Base-by-base conservation (phyloP, 2,888 invertebrate species). In the Crepidodera aurea region DNA sequence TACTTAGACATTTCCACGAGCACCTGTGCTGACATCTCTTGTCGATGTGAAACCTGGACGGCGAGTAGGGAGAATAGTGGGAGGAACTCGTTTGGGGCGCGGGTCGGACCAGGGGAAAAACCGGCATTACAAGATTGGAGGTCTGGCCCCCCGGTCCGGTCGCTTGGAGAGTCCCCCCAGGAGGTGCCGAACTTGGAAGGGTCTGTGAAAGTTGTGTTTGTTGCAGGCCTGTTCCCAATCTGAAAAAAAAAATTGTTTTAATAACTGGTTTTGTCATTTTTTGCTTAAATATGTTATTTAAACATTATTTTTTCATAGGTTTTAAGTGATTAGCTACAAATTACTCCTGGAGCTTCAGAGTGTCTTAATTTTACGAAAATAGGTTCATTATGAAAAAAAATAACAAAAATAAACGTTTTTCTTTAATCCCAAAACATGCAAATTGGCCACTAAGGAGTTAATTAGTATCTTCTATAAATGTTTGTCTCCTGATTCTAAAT, bases 1-100 rank as follows among this genome's bases (percentile, higher is more conserved):
- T 93, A 82, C 94, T 94, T 81, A 94, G 90, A 83, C 96, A 96
- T 84, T 95, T 94, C 97, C 97, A 97, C 80, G 95, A 93, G 86
- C 96, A 96, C 74, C 94, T 88, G 82, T 93, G 93, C 82, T 92
- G 93, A 84, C 93, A 94, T 74, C 93, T 89, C 83, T 95, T 95
- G 85, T 94, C 93, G 86, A 94, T 93, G 86, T 94, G 93, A 86
- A 94, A 94, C 82, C 94, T 90, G 80, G 93, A 94, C 80, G 93
- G 93, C 76, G 93, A 93, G 85, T 94, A 93, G 70, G 93, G 93
- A 80, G 92, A 92, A 76, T 93, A 92, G 81, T 92, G 92, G 74
- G 90, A 90, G 78, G 91, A 89, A 77, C 69, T 84, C 77, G 57
- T 48, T 84, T 82, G 77, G 84, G 75, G 76, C 37, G 75, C 75